Conservation (phyloP, 1,140 invertebrate species). For the Phenacoccus solenopsis region DNA sequence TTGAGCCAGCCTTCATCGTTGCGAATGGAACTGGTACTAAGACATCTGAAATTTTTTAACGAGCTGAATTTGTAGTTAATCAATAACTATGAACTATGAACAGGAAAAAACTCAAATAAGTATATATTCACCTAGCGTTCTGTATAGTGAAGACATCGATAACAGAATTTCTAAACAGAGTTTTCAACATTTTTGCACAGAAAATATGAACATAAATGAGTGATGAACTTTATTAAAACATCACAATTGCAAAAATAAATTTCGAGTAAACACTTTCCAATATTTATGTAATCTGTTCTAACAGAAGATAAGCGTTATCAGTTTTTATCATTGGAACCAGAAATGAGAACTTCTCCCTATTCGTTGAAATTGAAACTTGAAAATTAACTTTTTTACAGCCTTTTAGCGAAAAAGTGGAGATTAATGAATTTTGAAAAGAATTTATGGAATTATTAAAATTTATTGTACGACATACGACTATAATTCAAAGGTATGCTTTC, state of each 20-base stretch:
- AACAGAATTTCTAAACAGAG: not conserved
- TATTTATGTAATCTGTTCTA: not conserved
- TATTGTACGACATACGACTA: no score
- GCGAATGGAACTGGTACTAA: constrained; percentile 37
- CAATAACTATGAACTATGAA: not conserved
- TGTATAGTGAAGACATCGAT: not conserved
- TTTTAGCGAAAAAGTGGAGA: no score
- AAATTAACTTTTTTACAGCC: no score
- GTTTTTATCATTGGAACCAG: not conserved
- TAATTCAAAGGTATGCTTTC: no score
- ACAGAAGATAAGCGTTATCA: not conserved
- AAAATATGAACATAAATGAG: not conserved
- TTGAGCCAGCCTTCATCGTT: constrained; percentile 72
- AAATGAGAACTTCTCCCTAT: no score
- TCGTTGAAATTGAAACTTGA: no score
- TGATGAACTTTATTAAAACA: not conserved
- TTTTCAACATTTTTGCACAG: not conserved
- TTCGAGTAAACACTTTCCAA: not conserved
- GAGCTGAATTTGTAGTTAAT: no score
- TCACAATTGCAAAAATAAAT: not conserved
- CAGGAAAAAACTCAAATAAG: not conserved
- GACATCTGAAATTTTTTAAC: not conserved
- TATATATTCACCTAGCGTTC: not conserved
- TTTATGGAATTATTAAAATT: no score
- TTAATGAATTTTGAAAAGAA: no score